Evolutionary conservation across 1,140 invertebrate genomes (phyloP).

Genomic region (Drosophila virilis): DNA sequence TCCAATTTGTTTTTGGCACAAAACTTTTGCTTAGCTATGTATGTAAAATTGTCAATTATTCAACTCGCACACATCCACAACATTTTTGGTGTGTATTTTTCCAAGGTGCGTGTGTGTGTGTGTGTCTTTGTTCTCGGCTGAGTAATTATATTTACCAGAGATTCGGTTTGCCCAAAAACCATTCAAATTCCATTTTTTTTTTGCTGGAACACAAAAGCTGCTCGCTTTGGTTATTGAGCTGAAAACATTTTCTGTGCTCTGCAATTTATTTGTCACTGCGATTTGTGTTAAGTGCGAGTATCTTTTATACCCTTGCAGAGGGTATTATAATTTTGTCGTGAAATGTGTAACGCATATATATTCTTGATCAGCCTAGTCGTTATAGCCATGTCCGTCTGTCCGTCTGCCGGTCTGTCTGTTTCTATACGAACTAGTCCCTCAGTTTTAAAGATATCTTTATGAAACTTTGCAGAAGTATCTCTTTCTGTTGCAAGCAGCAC

Average conservation of each 20-base stretch:
- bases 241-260: neutral
- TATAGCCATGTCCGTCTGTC: too few relatives aligned
- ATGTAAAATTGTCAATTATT: slow-evolving; percentile 75
- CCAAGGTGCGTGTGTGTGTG: slow-evolving; percentile 16
- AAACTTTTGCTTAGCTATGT: slow-evolving; percentile 29
- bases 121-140: slow-evolving; percentile 25
- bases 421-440: too few relatives aligned
- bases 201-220: neutral
- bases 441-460: too few relatives aligned
- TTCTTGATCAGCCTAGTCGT: too few relatives aligned
- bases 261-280: too few relatives aligned
- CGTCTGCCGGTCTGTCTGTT: too few relatives aligned
- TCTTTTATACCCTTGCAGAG: too few relatives aligned
- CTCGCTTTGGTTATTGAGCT: neutral
- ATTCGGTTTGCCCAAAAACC: slow-evolving; percentile 28
- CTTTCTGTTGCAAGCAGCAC: too few relatives aligned
- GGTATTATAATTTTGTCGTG: too few relatives aligned
- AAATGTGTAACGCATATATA: too few relatives aligned
- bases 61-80: slow-evolving; percentile 48
- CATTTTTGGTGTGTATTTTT: neutral
- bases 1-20: slow-evolving; percentile 39
- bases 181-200: slow-evolving; percentile 14
- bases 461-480: too few relatives aligned
- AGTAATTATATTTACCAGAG: slow-evolving; percentile 69
- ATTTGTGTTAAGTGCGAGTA: too few relatives aligned